Conservation (phyloP, 2,797 vertebrate species). For the Craterocephalus amniculus region DNA sequence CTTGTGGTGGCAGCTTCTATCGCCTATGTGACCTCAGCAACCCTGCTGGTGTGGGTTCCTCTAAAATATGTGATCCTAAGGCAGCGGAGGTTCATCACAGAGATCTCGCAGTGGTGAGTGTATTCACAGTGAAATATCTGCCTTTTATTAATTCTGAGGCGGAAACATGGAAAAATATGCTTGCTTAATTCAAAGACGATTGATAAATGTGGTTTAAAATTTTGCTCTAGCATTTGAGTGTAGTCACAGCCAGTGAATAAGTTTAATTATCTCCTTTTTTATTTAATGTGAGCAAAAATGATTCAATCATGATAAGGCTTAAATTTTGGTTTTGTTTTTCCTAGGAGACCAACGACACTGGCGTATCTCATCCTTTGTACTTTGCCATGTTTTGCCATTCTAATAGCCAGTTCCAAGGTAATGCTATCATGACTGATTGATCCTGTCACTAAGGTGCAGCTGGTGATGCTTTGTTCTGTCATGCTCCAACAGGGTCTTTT, state of each 20-base stretch:
- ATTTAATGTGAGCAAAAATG: constrained; percentile 1
- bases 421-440: constrained; percentile 37
- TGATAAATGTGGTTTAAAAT: not conserved
- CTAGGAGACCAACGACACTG: constrained; percentile 84
- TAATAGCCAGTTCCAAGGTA: constrained; percentile 87
- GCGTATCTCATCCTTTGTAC: constrained; percentile 82
- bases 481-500: constrained; percentile 53
- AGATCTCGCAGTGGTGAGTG: constrained; percentile 84
- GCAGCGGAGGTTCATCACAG: constrained; percentile 61
- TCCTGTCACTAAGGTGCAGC: constrained; percentile 38
- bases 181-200: no score
- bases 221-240: not conserved
- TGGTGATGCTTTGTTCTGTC: constrained; percentile 50
- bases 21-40: constrained; percentile 83
- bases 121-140: not conserved
- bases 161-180: not conserved
- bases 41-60: constrained; percentile 88
- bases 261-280: not conserved
- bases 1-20: constrained; percentile 84
- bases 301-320: no score
- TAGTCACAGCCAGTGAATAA: not conserved
- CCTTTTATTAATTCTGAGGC: not conserved
- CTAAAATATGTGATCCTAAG: constrained; percentile 83
- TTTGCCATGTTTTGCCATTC: constrained; percentile 85
- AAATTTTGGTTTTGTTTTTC: constrained; percentile 31